Conservation (phyloP, 2,797 vertebrate species). For the Silurus aristotelis region DNA sequence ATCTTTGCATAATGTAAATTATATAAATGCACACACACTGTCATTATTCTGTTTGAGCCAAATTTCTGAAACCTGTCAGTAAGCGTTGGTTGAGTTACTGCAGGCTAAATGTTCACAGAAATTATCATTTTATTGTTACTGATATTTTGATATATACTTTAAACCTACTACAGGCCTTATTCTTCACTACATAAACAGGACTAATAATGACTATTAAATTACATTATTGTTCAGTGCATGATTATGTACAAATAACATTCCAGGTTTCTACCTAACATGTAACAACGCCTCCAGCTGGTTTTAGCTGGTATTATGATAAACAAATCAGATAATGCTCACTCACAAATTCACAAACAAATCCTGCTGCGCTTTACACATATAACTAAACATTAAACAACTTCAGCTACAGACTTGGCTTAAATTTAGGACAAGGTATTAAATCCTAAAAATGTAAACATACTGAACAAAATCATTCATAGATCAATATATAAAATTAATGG, state of each 20-base stretch:
- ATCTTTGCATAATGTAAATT: not conserved
- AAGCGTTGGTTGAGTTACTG: not conserved
- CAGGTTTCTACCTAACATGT: not conserved
- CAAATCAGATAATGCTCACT: not conserved
- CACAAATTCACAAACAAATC: not conserved
- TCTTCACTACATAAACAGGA: no score
- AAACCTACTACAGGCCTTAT: not conserved
- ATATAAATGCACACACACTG: not conserved
- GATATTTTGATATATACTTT: not conserved
- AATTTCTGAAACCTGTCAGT: not conserved
- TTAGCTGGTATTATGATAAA: not conserved
- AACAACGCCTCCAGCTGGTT: not conserved
- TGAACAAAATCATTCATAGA: not conserved
- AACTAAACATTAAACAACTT: not conserved
- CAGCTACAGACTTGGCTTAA: not conserved
- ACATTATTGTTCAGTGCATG: not conserved
- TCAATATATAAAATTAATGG: not conserved
- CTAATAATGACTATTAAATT: not conserved
- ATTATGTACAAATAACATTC: not conserved
- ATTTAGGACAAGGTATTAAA: not conserved
- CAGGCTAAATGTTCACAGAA: not conserved
- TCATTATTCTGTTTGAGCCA: not conserved
- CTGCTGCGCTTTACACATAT: not conserved
- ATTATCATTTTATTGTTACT: not conserved
- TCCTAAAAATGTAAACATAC: not conserved